phyloP scores from a whole-genome alignment of 1,140 invertebrate species.

The Cryptotermes secundus region DNA sequence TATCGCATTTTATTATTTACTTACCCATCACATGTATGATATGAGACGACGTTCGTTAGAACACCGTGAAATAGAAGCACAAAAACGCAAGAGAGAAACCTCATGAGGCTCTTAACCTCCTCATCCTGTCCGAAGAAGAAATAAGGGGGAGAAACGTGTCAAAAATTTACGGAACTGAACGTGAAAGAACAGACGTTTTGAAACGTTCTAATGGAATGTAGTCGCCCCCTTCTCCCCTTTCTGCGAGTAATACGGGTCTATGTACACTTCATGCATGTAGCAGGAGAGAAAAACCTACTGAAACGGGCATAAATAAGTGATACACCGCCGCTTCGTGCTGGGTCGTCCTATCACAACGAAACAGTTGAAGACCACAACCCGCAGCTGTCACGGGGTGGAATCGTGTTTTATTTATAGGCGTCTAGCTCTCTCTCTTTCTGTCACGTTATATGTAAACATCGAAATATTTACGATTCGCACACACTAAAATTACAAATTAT shows the following conservation, averaged over 20 bases:
- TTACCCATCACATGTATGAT: constrained; percentile 18
- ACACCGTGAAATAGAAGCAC: constrained; percentile 11
- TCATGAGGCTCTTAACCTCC: constrained; percentile 23
- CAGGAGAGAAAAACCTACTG: background rate
- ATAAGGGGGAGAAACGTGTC: background rate
- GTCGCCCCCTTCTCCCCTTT: background rate
- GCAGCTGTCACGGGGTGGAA: background rate
- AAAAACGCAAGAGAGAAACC: background rate
- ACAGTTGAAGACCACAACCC: constrained; percentile 14
- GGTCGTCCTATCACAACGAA: background rate
- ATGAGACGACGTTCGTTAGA: constrained; percentile 21
- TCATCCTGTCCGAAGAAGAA: background rate
- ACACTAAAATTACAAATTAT: background rate
- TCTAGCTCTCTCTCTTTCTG: background rate
- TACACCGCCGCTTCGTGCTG: background rate
- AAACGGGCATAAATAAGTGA: background rate
- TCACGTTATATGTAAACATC: background rate
- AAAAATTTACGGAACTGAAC: constrained; percentile 30
- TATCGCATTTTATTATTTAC: constrained; percentile 3
- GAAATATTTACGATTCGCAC: background rate
- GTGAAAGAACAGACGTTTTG: constrained; percentile 27
- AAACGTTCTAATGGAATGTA: constrained; percentile 25
- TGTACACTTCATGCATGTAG: background rate
- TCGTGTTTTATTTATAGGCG: constrained; percentile 5
- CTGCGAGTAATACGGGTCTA: background rate